phyloP scores from a whole-genome alignment of 2,888 invertebrate species.

The Agrochola circellaris region DNA sequence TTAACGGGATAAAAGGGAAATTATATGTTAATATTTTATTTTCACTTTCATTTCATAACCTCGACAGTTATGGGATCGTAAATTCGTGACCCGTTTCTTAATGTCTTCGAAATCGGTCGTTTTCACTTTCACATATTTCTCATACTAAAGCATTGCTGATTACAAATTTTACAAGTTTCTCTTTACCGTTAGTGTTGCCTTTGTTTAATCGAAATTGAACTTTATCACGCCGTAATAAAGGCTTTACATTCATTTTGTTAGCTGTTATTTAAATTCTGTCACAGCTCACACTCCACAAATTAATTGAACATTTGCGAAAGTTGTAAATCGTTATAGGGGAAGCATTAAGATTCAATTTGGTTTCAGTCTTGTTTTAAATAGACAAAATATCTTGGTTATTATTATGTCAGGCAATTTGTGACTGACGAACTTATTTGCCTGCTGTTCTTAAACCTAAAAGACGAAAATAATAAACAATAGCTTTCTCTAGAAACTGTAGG shows the following conservation, averaged over 20 bases:
- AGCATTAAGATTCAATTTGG: constrained; percentile 29
- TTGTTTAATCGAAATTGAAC: constrained; percentile 7
- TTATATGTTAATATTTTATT: constrained; percentile 59
- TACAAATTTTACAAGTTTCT: constrained; percentile 33
- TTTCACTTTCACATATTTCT: constrained; percentile 70
- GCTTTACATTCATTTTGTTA: not conserved
- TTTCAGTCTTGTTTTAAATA: not conserved
- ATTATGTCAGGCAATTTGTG: constrained; percentile 8
- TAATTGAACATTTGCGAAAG: constrained; percentile 41
- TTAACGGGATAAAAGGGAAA: constrained; percentile 46
- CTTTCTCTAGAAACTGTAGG: constrained; percentile 52
- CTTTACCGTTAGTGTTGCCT: not conserved
- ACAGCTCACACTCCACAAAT: constrained; percentile 32
- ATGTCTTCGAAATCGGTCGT: constrained; percentile 66
- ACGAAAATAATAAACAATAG: constrained; percentile 17
- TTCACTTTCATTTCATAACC: constrained; percentile 70
- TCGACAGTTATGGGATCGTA: constrained; percentile 62
- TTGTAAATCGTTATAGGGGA: not conserved
- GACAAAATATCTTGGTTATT: constrained; percentile 18
- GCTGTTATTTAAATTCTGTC: constrained; percentile 15
- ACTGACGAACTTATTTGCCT: constrained; percentile 26
- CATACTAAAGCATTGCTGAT: constrained; percentile 48
- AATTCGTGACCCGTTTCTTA: constrained; percentile 68
- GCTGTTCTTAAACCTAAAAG: constrained; percentile 37
- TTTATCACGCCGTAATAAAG: not conserved